phyloP scores from a whole-genome alignment of 30 jellyfish, hydroid and myxozoan species.

The Turritopsis rubra region DNA sequence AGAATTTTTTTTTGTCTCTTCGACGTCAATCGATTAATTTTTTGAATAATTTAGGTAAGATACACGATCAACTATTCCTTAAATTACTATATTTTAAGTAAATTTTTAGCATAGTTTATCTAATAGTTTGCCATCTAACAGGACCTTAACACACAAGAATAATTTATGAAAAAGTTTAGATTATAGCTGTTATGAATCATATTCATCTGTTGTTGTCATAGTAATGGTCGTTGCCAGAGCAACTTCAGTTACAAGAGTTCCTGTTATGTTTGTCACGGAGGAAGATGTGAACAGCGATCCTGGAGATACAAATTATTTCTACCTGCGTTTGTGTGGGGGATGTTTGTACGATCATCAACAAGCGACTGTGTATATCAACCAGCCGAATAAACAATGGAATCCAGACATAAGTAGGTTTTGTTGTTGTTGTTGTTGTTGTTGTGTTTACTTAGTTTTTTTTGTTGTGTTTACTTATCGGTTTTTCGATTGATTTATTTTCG shows the following conservation, averaged over 20 bases:
- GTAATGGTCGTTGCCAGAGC: neutral
- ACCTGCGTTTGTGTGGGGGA: conserved; percentile 16
- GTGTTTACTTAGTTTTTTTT: neutral
- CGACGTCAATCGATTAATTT: too few species aligned
- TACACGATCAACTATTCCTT: too few species aligned
- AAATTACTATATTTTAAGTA: too few species aligned
- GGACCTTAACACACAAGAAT: neutral
- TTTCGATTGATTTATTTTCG: neutral
- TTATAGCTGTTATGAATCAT: neutral
- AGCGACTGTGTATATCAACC: conserved; percentile 4
- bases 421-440: conserved; percentile 9
- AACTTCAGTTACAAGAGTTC: conserved; percentile 1
- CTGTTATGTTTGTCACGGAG: conserved; percentile 10
- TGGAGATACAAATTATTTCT: neutral
- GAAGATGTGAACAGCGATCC: neutral
- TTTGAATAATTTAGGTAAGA: too few species aligned
- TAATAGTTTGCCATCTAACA: neutral
- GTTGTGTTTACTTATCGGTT: neutral
- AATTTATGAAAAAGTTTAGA: neutral
- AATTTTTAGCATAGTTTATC: too few species aligned
- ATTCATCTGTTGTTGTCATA: neutral
- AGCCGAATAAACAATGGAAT: conserved; percentile 18
- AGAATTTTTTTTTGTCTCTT: too few species aligned
- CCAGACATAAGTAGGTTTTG: conserved; percentile 4
- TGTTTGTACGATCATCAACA: neutral